phyloP scores from a whole-genome alignment of 1,140 invertebrate species.

The Temnothorax longispinosus region DNA sequence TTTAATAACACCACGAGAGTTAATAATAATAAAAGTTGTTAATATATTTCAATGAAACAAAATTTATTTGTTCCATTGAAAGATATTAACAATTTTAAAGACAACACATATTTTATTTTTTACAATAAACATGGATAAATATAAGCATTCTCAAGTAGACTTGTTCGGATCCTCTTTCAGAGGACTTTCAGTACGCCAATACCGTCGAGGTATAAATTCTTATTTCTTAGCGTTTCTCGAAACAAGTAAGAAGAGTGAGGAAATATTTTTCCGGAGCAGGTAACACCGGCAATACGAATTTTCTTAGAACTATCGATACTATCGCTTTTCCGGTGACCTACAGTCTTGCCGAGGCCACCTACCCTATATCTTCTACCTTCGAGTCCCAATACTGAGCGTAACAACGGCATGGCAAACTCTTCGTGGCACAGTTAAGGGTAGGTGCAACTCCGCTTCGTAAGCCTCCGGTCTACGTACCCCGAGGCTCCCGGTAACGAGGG shows the following conservation, averaged over 20 bases:
- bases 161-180: not conserved
- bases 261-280: not conserved
- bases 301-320: slow-evolving; percentile 44
- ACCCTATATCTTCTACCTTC: slow-evolving; percentile 3
- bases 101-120: too few species aligned
- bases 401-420: slow-evolving; percentile 63
- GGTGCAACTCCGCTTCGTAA: slow-evolving; percentile 50
- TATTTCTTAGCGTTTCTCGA: not conserved
- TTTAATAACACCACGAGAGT: too few species aligned
- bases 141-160: not conserved
- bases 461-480: slow-evolving; percentile 42
- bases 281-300: slow-evolving; percentile 71
- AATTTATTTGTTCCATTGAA: too few species aligned
- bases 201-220: not conserved
- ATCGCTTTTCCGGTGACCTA: slow-evolving; percentile 1
- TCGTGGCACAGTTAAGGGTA: slow-evolving; percentile 67
- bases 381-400: slow-evolving; percentile 36
- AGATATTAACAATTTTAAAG: too few species aligned
- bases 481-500: slow-evolving; percentile 64
- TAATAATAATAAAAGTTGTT: too few species aligned
- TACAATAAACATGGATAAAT: not conserved
- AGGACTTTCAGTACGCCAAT: not conserved
- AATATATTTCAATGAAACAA: too few species aligned
- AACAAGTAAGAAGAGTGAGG: slow-evolving; percentile 46
- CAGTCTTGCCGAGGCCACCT: not conserved